Conservation (phyloP, 2,797 vertebrate species). For the Rhinophrynus dorsalis region DNA sequence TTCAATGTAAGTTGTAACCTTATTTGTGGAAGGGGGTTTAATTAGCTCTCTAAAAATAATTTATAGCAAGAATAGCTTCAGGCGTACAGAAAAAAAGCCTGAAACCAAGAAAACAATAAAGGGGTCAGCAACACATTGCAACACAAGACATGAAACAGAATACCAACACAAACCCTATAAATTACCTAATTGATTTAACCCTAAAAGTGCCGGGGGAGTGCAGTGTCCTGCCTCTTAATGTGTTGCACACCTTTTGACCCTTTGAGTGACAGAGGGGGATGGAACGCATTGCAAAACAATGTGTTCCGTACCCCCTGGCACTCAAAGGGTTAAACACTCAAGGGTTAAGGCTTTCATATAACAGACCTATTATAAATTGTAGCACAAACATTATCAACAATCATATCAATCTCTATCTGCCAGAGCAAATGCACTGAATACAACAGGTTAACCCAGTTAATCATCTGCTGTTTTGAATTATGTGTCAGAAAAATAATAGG, state of each 20-base stretch:
- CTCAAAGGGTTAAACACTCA: no score
- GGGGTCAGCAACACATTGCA: neutral
- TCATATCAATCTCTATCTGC: slow-evolving; percentile 36
- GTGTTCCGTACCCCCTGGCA: no score
- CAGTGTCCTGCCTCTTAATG: no score
- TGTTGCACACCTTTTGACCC: no score
- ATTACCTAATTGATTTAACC: neutral
- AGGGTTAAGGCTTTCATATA: slow-evolving; percentile 3
- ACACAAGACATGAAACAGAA: neutral
- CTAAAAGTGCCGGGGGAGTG: no score
- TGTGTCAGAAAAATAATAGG: slow-evolving; percentile 37
- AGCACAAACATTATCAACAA: slow-evolving; percentile 24
- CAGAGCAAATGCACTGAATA: slow-evolving; percentile 34
- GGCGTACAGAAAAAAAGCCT: no score
- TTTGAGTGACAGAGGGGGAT: no score
- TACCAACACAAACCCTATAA: neutral
- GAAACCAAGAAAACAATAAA: neutral
- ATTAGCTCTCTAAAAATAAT: no score
- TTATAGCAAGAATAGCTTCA: no score
- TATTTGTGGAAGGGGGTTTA: no score
- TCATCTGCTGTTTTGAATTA: slow-evolving; percentile 36
- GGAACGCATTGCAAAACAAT: no score
- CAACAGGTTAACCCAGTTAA: slow-evolving; percentile 44
- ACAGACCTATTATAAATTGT: slow-evolving; percentile 15
- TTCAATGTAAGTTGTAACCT: no score